Base-by-base conservation (phyloP, 2,797 vertebrate genomes). In the Ambastaia sidthimunki region DNA sequence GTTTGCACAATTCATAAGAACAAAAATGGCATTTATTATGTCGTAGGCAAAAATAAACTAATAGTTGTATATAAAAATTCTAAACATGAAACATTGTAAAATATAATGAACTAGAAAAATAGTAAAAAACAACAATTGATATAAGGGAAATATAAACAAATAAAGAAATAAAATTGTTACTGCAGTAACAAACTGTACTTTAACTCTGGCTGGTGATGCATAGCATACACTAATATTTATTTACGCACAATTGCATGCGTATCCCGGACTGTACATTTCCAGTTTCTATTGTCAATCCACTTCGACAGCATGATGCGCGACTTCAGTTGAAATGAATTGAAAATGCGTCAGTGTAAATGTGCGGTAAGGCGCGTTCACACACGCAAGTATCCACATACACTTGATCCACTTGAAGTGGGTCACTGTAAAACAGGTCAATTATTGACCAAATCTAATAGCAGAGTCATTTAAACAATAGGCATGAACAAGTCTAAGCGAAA, bases 201-300 rank as follows among this genome's bases (percentile, higher is more conserved):
- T 48, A 86, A 80, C 86, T 80, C 71, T 74, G 85, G 81, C 84
- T 76, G 71, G 78, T 84, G 48, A 80, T 84, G 91, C 84, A 90
- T 78, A 88, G 66, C 74, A 83, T 75, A 83, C 78, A 82, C 73
- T 44, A 47, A 23, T 77, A 54, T n/a, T 37, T 59, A 60, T 60
- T 41, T 71, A 85, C 80, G 75, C 74, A 81, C 75, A 84, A 85
- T 82, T 76, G 71, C 78, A 86, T 81, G 84, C 83, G 73, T 83
- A 84, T 48, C 68, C 41, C 68, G 52, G 67, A 75, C 19, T 3
- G 3, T 19, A 54, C 19, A 2, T 57, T 23, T 23, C 9, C 54
- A 23, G n/a, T n/a, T 47, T 2, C 44, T 11, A 47, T 11, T 47
- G n/a, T n/a, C 31, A 31, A 48, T 48, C 47, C 11, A 48, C 47